Evolutionary conservation across 2,888 invertebrate species (phyloP).

Genomic region (Coenonympha glycerion): DNA sequence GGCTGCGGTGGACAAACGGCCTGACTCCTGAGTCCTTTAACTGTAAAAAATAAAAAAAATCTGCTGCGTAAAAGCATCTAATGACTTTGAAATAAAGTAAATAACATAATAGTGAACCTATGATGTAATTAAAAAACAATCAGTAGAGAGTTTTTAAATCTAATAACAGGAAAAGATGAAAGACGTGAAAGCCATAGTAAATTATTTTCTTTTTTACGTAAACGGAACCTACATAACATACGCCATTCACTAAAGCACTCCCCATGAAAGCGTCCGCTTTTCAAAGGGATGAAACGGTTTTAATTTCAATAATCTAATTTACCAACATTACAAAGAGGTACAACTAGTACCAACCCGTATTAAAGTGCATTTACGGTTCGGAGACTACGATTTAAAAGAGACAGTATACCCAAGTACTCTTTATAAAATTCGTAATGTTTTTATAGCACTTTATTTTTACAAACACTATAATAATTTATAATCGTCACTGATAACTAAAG

Average conservation of each 20-base stretch:
- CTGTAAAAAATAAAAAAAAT: background rate
- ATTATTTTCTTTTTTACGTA: background rate
- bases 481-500: too few relatives aligned
- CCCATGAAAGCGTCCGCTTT: background rate
- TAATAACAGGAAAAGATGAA: constrained; percentile 5
- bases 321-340: background rate
- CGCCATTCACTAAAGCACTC: constrained; percentile 1
- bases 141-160: background rate
- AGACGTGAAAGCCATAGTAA: background rate
- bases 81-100: background rate
- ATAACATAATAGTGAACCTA: constrained; percentile 3
- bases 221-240: background rate
- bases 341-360: background rate
- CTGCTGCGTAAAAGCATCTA: background rate
- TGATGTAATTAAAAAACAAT: constrained; percentile 2
- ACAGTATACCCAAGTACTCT: too few relatives aligned
- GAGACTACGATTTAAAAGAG: too few relatives aligned
- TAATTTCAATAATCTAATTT: constrained; percentile 3
- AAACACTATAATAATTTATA: too few relatives aligned
- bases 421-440: too few relatives aligned
- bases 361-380: too few relatives aligned
- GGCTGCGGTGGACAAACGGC: background rate
- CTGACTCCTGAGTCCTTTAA: too few relatives aligned
- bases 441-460: too few relatives aligned
- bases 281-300: constrained; percentile 1